Evolutionary conservation across 2,888 invertebrate genomes (phyloP).

Genomic region (Plebejus anna): DNA sequence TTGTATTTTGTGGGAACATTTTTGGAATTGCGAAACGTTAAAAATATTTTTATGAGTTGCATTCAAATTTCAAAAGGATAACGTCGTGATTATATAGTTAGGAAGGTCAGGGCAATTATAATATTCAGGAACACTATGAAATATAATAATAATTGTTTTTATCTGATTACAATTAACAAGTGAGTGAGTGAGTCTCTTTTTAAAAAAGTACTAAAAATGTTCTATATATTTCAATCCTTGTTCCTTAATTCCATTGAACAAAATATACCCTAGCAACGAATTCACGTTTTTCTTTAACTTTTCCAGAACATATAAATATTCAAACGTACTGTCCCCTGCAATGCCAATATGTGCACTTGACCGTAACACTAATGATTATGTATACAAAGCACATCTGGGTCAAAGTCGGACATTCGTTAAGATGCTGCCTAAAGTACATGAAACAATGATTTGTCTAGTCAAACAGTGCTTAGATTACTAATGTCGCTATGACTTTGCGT

Average conservation of each 20-base stretch:
- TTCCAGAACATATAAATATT: constrained; percentile 33
- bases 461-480: constrained; percentile 19
- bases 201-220: not conserved
- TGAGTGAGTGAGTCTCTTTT: too few species aligned
- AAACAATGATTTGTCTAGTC: constrained; percentile 19
- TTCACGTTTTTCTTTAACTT: not conserved
- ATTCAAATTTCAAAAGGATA: not conserved
- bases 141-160: too few species aligned
- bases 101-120: not conserved
- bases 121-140: too few species aligned
- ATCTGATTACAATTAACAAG: too few species aligned
- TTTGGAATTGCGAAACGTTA: not conserved
- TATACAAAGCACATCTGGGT: constrained; percentile 56
- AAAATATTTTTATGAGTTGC: not conserved
- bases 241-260: not conserved
- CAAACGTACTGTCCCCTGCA: constrained; percentile 32
- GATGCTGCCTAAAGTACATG: constrained; percentile 28
- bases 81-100: not conserved
- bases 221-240: not conserved
- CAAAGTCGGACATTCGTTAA: constrained; percentile 60
- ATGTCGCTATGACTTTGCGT: not conserved
- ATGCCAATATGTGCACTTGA: constrained; percentile 40
- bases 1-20: constrained; percentile 18
- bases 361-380: constrained; percentile 53
- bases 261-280: not conserved